Conservation (phyloP, 2,888 invertebrate species). For the Abrostola tripartita region DNA sequence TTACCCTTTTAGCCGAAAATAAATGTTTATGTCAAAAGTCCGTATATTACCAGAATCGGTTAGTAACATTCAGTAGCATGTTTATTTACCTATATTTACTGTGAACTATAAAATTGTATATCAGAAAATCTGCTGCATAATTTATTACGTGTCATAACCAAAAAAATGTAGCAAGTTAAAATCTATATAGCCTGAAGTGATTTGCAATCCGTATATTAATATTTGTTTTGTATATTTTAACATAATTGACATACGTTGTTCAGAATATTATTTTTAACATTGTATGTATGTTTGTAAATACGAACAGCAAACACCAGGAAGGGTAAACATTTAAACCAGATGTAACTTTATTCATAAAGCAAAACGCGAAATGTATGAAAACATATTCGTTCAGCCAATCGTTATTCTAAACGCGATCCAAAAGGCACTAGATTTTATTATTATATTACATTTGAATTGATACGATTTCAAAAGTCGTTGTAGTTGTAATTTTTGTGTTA, state of each 20-base stretch:
- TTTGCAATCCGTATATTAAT: too few relatives aligned
- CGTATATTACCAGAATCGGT: slow-evolving; percentile 14
- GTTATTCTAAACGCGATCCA: slow-evolving; percentile 70
- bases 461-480: slow-evolving; percentile 72
- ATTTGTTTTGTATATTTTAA: slow-evolving; percentile 10
- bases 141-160: too few relatives aligned
- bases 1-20: slow-evolving; percentile 67
- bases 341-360: slow-evolving; percentile 32
- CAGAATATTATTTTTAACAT: slow-evolving; percentile 19
- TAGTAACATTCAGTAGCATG: slow-evolving; percentile 5
- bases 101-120: too few relatives aligned
- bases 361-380: slow-evolving; percentile 44
- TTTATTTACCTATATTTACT: neutral
- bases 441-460: slow-evolving; percentile 70
- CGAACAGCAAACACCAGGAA: slow-evolving; percentile 28
- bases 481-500: slow-evolving; percentile 46
- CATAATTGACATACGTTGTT: slow-evolving; percentile 25
- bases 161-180: too few relatives aligned
- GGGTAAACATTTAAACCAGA: slow-evolving; percentile 42
- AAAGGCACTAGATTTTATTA: slow-evolving; percentile 78
- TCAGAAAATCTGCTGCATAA: too few relatives aligned
- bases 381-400: slow-evolving; percentile 56
- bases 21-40: slow-evolving; percentile 31
- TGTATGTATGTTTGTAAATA: slow-evolving; percentile 32
- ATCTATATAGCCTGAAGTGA: too few relatives aligned